Base-by-base conservation (phyloP, 2,888 invertebrate genomes). In the Smittia sp. region DNA sequence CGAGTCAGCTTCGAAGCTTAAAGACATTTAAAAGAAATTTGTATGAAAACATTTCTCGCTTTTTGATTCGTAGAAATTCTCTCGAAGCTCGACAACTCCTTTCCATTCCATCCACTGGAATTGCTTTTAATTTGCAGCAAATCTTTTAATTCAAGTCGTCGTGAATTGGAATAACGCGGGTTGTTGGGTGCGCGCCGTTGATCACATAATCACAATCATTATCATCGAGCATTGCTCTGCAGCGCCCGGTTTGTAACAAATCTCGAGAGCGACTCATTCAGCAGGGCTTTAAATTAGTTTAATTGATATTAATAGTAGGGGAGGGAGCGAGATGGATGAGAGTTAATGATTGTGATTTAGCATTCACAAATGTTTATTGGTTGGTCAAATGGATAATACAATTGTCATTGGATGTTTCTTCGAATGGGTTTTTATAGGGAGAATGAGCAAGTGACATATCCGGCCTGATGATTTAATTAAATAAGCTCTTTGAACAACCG, bases 311-410 rank as follows among this genome's bases (percentile, higher is more conserved):
- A 58, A 58, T 58, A 58, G 58, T 7, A 46, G 46, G 46, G 46
- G 46, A n/a, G 58, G 20, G 58, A 58, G 58, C 58, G 58, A 58
- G 58, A 58, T 58, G 22, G 58, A 58, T 18, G 58, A 18, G 58
- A 58, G 58, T 58, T 58, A 58, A 58, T 58, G 58, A 58, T 58
- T 58, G 20, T 58, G 58, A 58, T 58, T 58, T 58, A 58, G 58
- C 58, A 58, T 58, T 58, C 58, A 58, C 20, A 58, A 58, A 58
- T 58, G 20, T 58, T 58, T 58, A 58, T 58, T 58, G 52, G 52
- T 52, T 52, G 58, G 58, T 58, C 58, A 58, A 58, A 18, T 18
- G 58, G 6, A 58, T 58, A 58, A 58, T 58, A 58, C 58, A 58
- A 58, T 58, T 22, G 58, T 58, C 58, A 58, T 58, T 58, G 58